Percentiles rank a stretch among this genome's conserved stretches.
Conservation (phyloP, 2,888 invertebrate species). For the Plebejus argus region DNA sequence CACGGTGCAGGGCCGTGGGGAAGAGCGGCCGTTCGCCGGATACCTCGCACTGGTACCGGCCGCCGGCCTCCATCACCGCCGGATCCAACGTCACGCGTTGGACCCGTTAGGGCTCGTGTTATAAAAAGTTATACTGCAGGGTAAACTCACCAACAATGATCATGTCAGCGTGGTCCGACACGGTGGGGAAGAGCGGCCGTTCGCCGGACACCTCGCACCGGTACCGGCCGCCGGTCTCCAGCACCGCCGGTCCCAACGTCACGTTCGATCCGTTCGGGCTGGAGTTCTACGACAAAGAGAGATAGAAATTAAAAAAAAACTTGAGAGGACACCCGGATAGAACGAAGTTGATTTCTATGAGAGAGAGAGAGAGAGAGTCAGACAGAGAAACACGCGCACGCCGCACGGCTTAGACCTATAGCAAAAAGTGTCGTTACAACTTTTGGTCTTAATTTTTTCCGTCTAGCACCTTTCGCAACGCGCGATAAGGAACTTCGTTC, state of each 20-base stretch:
- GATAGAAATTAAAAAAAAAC: background rate
- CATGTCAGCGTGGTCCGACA: constrained; percentile 88
- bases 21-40: constrained; percentile 89
- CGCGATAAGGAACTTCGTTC: too few species aligned
- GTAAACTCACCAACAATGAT: constrained; percentile 84
- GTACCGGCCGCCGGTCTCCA: constrained; percentile 87
- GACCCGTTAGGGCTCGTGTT: too few species aligned
- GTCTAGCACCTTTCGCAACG: too few species aligned
- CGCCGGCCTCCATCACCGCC: constrained; percentile 83
- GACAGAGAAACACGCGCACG: too few species aligned
- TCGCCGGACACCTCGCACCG: constrained; percentile 90
- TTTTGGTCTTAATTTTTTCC: too few species aligned
- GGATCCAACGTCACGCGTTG: too few species aligned
- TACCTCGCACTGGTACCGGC: constrained; percentile 89
- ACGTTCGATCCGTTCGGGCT: constrained; percentile 84
- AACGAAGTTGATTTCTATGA: too few species aligned
- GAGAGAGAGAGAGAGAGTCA: too few species aligned
- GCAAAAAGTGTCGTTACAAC: too few species aligned
- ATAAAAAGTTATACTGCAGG: too few species aligned
- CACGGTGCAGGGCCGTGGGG: constrained; percentile 79
- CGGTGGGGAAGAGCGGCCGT: constrained; percentile 88
- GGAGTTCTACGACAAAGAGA: constrained; percentile 70
- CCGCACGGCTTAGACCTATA: too few species aligned
- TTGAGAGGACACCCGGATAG: too few species aligned
- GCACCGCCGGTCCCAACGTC: constrained; percentile 83